Conservation (phyloP, 1,140 invertebrate species). For the Aphelenchoides fujianensis region DNA sequence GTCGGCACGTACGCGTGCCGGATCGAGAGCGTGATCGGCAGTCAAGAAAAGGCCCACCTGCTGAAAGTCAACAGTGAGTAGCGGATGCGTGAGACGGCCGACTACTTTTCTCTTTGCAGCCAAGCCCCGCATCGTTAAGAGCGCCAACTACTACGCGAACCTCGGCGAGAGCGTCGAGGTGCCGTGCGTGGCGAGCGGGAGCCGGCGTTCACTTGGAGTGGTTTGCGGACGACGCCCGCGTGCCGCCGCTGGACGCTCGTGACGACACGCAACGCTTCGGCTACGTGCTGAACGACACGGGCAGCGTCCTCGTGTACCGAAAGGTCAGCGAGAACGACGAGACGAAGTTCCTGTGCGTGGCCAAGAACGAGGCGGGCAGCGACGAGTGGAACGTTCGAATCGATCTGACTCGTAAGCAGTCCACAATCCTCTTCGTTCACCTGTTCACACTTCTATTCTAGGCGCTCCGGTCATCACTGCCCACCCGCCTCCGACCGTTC, state of each 20-base stretch:
- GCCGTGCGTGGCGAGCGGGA: not conserved
- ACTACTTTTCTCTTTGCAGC: constrained; percentile 13
- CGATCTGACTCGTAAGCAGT: constrained; percentile 5
- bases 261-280: not conserved
- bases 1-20: not conserved
- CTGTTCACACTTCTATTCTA: not conserved
- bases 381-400: not conserved
- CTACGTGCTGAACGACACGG: not conserved
- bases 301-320: not conserved
- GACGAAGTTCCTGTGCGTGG: constrained; percentile 8
- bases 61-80: constrained; percentile 12
- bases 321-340: not conserved
- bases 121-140: not conserved
- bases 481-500: not conserved
- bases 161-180: not conserved
- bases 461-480: not conserved
- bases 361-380: constrained; percentile 3
- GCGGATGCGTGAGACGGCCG: not conserved
- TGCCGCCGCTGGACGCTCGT: not conserved
- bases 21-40: not conserved
- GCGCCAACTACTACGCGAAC: not conserved
- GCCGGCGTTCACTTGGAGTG: not conserved
- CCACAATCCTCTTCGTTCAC: too few species aligned
- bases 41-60: not conserved
- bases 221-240: not conserved